phyloP scores from a whole-genome alignment of 2,888 invertebrate species.

The Mythimna vitellina region DNA sequence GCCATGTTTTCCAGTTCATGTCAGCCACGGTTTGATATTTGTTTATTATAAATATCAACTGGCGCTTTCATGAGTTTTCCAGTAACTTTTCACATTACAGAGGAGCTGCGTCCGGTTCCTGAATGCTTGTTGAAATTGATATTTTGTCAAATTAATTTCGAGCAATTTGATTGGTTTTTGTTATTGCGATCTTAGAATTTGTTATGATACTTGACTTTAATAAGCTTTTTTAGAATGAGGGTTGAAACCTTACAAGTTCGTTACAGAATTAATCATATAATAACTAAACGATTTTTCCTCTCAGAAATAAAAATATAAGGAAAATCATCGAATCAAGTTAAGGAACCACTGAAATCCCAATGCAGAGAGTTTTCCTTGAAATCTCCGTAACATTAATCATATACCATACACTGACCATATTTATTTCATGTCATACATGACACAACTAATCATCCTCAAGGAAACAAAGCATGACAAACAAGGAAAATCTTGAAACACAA shows the following conservation, averaged over 20 bases:
- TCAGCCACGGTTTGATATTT: constrained; percentile 8
- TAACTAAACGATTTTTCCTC: neutral
- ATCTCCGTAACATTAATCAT: constrained; percentile 7
- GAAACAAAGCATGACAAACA: neutral
- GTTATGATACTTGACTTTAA: too few relatives aligned
- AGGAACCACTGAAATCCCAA: neutral
- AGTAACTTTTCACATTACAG: neutral
- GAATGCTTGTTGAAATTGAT: neutral
- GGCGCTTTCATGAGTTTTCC: neutral
- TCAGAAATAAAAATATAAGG: neutral
- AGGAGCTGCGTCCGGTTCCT: neutral
- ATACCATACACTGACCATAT: constrained; percentile 2
- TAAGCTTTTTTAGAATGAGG: too few relatives aligned
- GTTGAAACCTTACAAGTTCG: neutral
- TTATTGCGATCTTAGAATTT: too few relatives aligned
- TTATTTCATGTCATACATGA: neutral
- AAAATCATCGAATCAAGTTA: constrained; percentile 1
- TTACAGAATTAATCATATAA: neutral
- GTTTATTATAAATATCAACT: constrained; percentile 4
- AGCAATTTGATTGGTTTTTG: neutral
- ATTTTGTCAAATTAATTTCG: neutral
- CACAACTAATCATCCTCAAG: neutral
- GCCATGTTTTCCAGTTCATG: constrained; percentile 15
- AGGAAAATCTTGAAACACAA: constrained; percentile 14
- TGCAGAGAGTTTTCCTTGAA: constrained; percentile 4